A percentile compares a stretch with the other conserved stretches of the same genome.
Evolutionary conservation across 2,888 invertebrate species (phyloP).

Genomic region (Apamea crenata): DNA sequence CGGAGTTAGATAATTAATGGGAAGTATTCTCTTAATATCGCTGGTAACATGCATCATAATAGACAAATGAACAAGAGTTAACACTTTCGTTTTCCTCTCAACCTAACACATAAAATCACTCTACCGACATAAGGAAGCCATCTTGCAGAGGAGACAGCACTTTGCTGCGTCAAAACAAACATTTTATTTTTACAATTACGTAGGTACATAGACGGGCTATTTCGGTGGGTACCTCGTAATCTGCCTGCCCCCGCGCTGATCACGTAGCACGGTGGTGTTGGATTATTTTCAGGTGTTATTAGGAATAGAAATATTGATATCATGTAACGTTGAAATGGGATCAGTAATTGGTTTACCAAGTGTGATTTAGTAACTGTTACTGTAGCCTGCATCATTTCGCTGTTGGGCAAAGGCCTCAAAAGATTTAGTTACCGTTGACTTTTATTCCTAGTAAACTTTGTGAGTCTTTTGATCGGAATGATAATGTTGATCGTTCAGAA

Average conservation of each 20-base stretch:
- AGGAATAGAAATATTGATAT: constrained; percentile 2
- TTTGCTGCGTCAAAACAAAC: constrained; percentile 64
- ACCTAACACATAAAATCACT: constrained; percentile 38
- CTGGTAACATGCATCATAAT: neutral
- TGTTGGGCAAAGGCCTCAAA: no score
- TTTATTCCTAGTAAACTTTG: neutral
- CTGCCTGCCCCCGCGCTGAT: constrained; percentile 36
- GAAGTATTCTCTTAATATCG: neutral
- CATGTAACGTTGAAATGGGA: neutral
- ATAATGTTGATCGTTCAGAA: neutral
- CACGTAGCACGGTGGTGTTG: constrained; percentile 48
- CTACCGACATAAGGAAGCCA: constrained; percentile 60
- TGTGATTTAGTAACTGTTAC: neutral
- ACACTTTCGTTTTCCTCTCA: constrained; percentile 8
- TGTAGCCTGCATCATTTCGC: no score
- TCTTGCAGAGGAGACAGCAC: constrained; percentile 57
- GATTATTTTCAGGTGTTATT: constrained; percentile 42
- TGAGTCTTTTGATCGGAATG: neutral
- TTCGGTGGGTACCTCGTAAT: constrained; percentile 60
- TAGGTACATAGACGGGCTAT: constrained; percentile 56
- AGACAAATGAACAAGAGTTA: neutral
- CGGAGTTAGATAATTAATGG: neutral
- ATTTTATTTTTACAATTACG: constrained; percentile 70
- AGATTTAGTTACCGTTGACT: neutral
- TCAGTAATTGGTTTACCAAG: neutral